Percentiles rank a stretch among this genome's conserved stretches.
Conservation (phyloP, 2,113 vertebrate species). For the Paramormyrops kingsleyae region DNA sequence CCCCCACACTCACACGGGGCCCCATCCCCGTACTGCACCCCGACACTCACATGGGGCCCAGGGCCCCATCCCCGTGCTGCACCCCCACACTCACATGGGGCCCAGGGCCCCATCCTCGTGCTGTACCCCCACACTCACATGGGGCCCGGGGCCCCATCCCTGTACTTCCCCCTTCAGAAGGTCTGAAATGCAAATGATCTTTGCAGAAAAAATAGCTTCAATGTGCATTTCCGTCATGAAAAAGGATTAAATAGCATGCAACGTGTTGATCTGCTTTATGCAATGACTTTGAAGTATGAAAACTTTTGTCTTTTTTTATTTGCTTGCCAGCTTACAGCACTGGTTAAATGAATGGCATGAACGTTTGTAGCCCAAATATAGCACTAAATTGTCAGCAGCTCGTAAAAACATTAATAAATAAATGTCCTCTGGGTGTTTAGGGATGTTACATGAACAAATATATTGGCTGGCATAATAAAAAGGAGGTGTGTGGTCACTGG, state of each 20-base stretch:
- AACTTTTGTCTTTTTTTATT: background rate
- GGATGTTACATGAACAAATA: background rate
- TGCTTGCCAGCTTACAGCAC: background rate
- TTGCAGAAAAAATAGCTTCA: background rate
- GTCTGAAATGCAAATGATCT: background rate
- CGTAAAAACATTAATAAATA: background rate
- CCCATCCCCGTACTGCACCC: background rate
- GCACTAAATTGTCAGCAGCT: background rate
- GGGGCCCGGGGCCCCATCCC: too few species aligned
- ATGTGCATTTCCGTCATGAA: background rate
- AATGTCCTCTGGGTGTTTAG: background rate
- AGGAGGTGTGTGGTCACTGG: background rate
- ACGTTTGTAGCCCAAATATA: background rate
- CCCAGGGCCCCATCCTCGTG: background rate
- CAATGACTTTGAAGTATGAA: background rate
- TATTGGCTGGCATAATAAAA: background rate
- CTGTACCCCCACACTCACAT: background rate
- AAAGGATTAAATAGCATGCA: background rate
- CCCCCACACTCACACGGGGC: background rate
- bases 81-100: background rate
- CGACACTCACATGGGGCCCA: too few species aligned
- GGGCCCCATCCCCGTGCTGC: background rate
- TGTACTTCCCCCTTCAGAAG: background rate
- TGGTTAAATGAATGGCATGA: background rate
- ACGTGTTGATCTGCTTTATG: background rate